Evolutionary conservation across 2,797 vertebrate species (phyloP).

Genomic region (Chromis chromis): DNA sequence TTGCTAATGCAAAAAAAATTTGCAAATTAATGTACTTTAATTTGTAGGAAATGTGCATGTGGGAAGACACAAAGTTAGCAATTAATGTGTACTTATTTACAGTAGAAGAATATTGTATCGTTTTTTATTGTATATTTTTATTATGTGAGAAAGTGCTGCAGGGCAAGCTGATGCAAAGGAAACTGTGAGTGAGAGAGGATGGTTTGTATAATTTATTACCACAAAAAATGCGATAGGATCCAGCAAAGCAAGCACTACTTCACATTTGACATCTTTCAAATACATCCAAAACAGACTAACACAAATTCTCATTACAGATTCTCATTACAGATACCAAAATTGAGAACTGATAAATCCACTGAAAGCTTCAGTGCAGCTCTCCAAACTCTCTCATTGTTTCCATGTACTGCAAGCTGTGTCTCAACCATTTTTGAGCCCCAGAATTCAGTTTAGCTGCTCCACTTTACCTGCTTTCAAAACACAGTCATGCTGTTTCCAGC

Average conservation of each 20-base stretch:
- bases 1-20: constrained; percentile 41
- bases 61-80: constrained; percentile 30
- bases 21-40: constrained; percentile 45
- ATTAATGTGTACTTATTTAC: constrained; percentile 39
- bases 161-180: constrained; percentile 32
- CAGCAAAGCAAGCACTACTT: constrained; percentile 14
- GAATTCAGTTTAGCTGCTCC: constrained; percentile 12
- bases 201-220: constrained; percentile 23
- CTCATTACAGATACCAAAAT: constrained; percentile 17
- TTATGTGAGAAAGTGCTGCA: constrained; percentile 21
- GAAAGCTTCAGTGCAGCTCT: constrained; percentile 5
- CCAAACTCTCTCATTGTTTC: constrained; percentile 14
- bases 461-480: constrained; percentile 54
- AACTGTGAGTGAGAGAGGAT: constrained; percentile 14
- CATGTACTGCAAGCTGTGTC: constrained; percentile 25
- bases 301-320: constrained; percentile 15
- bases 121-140: constrained; percentile 33
- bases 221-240: constrained; percentile 12
- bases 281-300: constrained; percentile 19
- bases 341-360: constrained; percentile 13
- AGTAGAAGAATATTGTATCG: constrained; percentile 6
- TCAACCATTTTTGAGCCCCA: constrained; percentile 22
- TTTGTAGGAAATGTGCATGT: constrained; percentile 24
- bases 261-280: constrained; percentile 20
- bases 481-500: constrained; percentile 50